Evolutionary conservation across 2,797 vertebrate species (phyloP), one percentile per base, ranked within the genome.

Genomic region (Leptatherina wallacei): DNA sequence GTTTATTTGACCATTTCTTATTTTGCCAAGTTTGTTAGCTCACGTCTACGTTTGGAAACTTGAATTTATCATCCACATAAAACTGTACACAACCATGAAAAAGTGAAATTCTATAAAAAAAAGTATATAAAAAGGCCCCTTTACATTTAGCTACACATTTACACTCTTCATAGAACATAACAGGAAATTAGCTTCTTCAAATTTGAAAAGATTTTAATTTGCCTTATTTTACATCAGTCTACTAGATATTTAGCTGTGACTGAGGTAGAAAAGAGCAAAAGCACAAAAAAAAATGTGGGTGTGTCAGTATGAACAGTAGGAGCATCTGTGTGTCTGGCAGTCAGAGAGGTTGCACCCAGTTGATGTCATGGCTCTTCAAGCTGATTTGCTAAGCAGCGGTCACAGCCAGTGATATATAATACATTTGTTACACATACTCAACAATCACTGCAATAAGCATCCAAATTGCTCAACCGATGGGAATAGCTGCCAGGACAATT

Each of bases 271-370:
- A 73, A 65, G 13, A 80, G 58, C 59, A 67, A 78, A 74, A 18
- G 74, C 35, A 54, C 24, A 77, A 70, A 75, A 76, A 74, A 81
- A 42, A 73, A 44, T 52, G 58, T 3, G 79, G 86, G 82, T 83
- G 85, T 86, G 87, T 88, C 81, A 40, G 61, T 75, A 68, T 67
- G 72, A 89, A 88, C 86, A 89, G 88, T 91, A 90, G 91, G 85
- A 89, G 85, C 73, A 88, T 92, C 73, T 88, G 85, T 79, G 78
- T 71, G 22, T 84, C 75, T 91, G 88, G 90, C 86, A 90, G 82
- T 68, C 62, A 60, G 33, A 76, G 52, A 63, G 86, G 92, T 89
- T 80, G 85, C 92, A 84, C 92, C 92, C 90, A 91, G 82, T 44
- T 91, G 90, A 91, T 84, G 89, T 92, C 90, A 93, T 90, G 18